Base-by-base conservation (phyloP, 30 jellyfish, hydroid and myxozoan genomes). In the Catostylus mosaicus region DNA sequence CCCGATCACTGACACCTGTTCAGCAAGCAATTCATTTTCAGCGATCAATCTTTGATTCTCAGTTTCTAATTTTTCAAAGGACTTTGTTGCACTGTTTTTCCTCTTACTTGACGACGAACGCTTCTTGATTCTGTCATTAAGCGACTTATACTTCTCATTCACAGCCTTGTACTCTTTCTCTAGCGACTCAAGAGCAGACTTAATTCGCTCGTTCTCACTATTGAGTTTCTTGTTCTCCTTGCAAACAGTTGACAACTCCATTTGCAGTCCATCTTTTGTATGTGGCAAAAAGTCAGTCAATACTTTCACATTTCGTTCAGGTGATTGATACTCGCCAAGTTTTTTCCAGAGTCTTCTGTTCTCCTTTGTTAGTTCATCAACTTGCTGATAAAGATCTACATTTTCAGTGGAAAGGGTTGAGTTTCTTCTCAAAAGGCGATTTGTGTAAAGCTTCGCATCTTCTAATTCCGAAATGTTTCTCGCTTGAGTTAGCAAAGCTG, bases 201-300 rank as follows among this genome's bases (percentile, higher is more conserved):
- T 48, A 27, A 43, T 6, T 3, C 31, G 27, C 3, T 31, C 24
- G 38, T 1, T n/a, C 77, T 64, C 77, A 31, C 26, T 37, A 27
- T 6, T 52, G 6, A 64, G 56, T 14, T 29, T 64, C 54, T 64
- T 64, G 77, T 27, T 31, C 56, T 64, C 77, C 8, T 26, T 30
- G 56, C 56, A 64, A 31, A 9, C 56, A 43, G 22, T 64, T 8
- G n/a, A 52, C 35, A 31, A 6, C 22, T 64, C 77, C 35, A 26
- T 64, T 30, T 30, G 29, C 56, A 64, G 57, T 64, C 31, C 77
- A 64, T 64, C 54, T 31, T 33, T 64, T 3, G 23, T 27, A 48
- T 27, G 20, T 16, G 11, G 7, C 54, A 14, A 40, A 7, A 40
- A 5, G 9, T n/a, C 31, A 9, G 63, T 9, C 4, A 16, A 35